These are phyloP conservation scores for Pachypanchax playfairii DNA, from an alignment of 2,113 vertebrate genomes.

Conservation along the genomic window DNA sequence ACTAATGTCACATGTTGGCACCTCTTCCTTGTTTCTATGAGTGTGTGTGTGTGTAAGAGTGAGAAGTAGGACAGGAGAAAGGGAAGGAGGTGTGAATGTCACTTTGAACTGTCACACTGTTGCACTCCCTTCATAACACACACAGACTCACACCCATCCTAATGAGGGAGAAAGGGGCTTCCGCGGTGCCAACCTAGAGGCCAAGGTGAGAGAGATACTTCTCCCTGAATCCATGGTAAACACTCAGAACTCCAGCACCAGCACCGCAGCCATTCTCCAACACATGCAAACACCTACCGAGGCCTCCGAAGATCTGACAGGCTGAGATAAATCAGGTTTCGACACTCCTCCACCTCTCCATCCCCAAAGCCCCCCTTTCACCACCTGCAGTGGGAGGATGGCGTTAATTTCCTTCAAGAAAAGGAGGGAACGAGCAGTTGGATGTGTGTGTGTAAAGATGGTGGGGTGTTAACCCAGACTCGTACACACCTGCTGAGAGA, in stretches of 20 bases:
- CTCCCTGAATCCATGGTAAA: slow-evolving; percentile 70
- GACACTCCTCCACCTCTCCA: slow-evolving; percentile 78
- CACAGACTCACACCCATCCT: slow-evolving; percentile 64
- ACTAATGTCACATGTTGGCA: slow-evolving; percentile 59
- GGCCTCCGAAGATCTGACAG: slow-evolving; percentile 87
- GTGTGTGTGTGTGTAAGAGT: slow-evolving; percentile 73
- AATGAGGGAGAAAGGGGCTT: slow-evolving; percentile 86
- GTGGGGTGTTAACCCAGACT: slow-evolving; percentile 53
- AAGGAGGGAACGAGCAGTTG: slow-evolving; percentile 50
- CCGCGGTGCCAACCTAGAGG: slow-evolving; percentile 84
- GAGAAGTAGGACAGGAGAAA: slow-evolving; percentile 68
- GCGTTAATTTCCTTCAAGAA: slow-evolving; percentile 84
- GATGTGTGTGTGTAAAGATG: slow-evolving; percentile 23
- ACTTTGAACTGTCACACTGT: slow-evolving; percentile 85
- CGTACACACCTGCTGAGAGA: slow-evolving; percentile 60
- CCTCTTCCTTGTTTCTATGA: slow-evolving; percentile 42
- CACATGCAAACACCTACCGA: slow-evolving; percentile 63
- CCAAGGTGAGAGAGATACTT: slow-evolving; percentile 83
- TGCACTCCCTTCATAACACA: slow-evolving; percentile 50
- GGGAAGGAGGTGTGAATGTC: slow-evolving; percentile 82
- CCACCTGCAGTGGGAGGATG: slow-evolving; percentile 85
- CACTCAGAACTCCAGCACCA: slow-evolving; percentile 42
- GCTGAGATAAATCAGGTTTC: slow-evolving; percentile 88
- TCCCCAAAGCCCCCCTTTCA: slow-evolving; percentile 78
- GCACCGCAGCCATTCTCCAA: not conserved